Percentiles rank a stretch among this genome's conserved stretches.
Evolutionary conservation across 2,888 invertebrate genomes (phyloP).

Genomic region (Capitulum mitella): DNA sequence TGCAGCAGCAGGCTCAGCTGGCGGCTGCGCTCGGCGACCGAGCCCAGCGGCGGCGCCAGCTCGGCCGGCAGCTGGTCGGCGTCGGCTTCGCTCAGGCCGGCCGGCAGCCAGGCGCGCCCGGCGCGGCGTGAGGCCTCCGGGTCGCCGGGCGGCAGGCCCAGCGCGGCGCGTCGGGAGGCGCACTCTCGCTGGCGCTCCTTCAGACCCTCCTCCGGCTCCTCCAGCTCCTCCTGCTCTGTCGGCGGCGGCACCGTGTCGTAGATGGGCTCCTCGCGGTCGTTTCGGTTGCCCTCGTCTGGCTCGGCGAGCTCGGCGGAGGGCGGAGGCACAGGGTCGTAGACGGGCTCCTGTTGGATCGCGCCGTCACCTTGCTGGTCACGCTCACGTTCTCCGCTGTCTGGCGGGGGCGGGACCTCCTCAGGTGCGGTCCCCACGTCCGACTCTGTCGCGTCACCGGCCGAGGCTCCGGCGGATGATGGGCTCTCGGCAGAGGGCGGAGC

Average conservation of each 20-base stretch:
- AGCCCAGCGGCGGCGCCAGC: background rate
- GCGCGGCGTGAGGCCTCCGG: background rate
- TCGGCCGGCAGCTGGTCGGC: background rate
- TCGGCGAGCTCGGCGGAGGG: background rate
- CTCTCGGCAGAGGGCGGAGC: no score
- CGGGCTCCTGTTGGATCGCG: no score
- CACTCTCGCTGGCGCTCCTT: no score
- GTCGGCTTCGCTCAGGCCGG: background rate
- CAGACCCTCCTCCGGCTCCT: no score
- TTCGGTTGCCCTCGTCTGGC: background rate
- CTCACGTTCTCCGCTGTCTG: no score
- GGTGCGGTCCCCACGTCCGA: background rate
- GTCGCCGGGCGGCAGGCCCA: background rate
- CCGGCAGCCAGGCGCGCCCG: background rate
- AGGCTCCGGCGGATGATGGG: background rate
- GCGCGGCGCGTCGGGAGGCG: background rate
- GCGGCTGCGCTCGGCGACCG: background rate
- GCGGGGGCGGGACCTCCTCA: background rate
- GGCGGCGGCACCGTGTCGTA: background rate
- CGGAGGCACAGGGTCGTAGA: background rate
- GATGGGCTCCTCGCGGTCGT: background rate
- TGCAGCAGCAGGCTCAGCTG: background rate
- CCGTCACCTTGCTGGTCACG: no score
- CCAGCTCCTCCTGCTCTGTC: no score
- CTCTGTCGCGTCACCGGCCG: background rate